Evolutionary conservation across 2,888 invertebrate genomes (phyloP).

Genomic region (Chouioia cunea): DNA sequence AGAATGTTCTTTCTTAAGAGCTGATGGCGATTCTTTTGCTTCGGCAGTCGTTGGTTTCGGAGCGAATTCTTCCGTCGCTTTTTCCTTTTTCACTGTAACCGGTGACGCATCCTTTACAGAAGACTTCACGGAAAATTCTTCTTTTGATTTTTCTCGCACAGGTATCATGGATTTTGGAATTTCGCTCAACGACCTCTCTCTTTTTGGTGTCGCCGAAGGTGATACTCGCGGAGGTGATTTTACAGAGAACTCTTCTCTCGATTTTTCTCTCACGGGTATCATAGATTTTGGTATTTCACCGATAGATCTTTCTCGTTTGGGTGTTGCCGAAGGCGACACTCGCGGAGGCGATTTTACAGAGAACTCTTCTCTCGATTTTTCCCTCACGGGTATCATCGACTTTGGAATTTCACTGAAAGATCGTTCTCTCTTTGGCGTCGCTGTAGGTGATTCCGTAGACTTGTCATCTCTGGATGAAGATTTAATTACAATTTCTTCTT

Average conservation of each 20-base stretch:
- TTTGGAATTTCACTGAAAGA: slow-evolving; percentile 4
- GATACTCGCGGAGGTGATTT: slow-evolving; percentile 22
- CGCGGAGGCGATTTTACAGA: background rate
- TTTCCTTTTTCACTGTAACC: slow-evolving; percentile 3
- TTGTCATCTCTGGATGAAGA: background rate
- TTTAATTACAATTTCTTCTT: background rate
- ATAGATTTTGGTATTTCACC: background rate
- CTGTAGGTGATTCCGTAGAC: background rate
- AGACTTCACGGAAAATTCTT: slow-evolving; percentile 7
- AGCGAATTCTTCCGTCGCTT: slow-evolving; percentile 16
- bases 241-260: slow-evolving; percentile 14
- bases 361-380: too few species aligned
- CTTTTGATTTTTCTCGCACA: slow-evolving; percentile 1
- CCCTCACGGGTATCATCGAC: too few species aligned
- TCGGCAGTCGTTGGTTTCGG: slow-evolving; percentile 12
- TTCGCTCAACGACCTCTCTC: background rate
- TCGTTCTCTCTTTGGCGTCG: background rate
- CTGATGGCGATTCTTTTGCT: slow-evolving; percentile 10
- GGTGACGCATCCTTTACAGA: slow-evolving; percentile 1
- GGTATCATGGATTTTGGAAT: slow-evolving; percentile 17
- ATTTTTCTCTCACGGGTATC: slow-evolving; percentile 8
- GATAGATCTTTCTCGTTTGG: slow-evolving; percentile 11
- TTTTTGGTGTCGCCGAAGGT: background rate
- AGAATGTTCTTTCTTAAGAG: too few species aligned
- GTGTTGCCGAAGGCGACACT: background rate